phyloP scores from a whole-genome alignment of 2,888 invertebrate genomes.

The Drosophila aldrichi region DNA sequence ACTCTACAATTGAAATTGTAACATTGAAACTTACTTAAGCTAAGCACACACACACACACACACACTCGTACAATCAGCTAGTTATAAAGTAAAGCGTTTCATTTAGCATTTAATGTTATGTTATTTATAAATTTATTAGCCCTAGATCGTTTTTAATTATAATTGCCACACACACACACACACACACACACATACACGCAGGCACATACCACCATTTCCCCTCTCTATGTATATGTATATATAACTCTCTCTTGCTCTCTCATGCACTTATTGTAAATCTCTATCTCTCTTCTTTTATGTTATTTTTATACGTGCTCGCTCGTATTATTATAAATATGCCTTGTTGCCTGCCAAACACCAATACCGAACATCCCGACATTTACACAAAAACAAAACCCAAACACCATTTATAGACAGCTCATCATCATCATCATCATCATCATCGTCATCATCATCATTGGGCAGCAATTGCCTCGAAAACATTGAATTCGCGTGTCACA shows the following conservation, averaged over 20 bases:
- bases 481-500: conserved; percentile 88
- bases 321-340: conserved; percentile 65
- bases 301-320: conserved; percentile 58
- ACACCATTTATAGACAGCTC: conserved; percentile 60
- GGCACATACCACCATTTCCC: background rate
- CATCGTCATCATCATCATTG: conserved; percentile 40
- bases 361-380: conserved; percentile 30
- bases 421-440: conserved; percentile 49
- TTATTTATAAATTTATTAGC: conserved; percentile 32
- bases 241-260: conserved; percentile 6
- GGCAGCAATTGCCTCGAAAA: conserved; percentile 75
- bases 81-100: conserved; percentile 43
- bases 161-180: conserved; percentile 19
- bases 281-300: conserved; percentile 54
- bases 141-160: conserved; percentile 22
- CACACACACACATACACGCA: conserved; percentile 1
- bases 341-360: conserved; percentile 63
- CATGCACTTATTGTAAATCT: conserved; percentile 37
- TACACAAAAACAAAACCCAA: conserved; percentile 35
- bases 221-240: background rate
- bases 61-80: conserved; percentile 19
- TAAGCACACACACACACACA: conserved; percentile 17
- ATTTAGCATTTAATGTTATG: conserved; percentile 55
- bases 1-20: conserved; percentile 32
- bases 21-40: conserved; percentile 73